Conservation (phyloP, 2,113 vertebrate species). For the Daubentonia madagascariensis region DNA sequence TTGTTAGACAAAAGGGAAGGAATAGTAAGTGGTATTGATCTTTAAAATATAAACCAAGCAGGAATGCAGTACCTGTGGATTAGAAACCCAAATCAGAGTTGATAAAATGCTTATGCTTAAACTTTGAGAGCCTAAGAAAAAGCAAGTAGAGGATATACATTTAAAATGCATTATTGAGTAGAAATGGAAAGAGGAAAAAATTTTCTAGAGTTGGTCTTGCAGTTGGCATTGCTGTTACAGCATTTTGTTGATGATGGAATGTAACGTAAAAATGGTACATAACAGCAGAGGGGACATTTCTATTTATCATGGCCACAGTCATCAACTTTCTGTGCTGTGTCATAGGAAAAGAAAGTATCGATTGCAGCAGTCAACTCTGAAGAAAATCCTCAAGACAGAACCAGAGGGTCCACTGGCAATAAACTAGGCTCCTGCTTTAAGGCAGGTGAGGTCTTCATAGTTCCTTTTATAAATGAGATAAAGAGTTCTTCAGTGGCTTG, state of each 20-base stretch:
- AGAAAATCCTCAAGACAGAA: conserved; percentile 9
- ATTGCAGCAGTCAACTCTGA: not conserved
- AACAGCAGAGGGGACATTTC: not conserved
- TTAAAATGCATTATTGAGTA: not conserved
- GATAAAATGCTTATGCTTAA: conserved; percentile 42
- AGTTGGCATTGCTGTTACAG: not conserved
- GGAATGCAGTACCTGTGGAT: conserved; percentile 23
- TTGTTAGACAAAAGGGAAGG: conserved; percentile 2
- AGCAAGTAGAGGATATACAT: not conserved
- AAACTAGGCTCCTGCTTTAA: not conserved
- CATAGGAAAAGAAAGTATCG: not conserved
- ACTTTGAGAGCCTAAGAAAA: conserved; percentile 10
- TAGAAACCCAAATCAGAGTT: conserved; percentile 27
- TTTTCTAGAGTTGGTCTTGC: not conserved
- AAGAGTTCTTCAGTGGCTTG: not conserved
- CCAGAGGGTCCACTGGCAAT: not conserved
- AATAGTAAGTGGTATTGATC: conserved; percentile 30
- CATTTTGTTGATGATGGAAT: not conserved
- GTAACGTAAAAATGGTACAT: conserved; percentile 25
- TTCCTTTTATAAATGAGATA: not conserved
- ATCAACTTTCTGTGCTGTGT: conserved; percentile 19
- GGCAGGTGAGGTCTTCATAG: not conserved
- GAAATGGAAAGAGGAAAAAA: conserved; percentile 23
- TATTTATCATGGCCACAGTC: not conserved
- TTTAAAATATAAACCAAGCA: conserved; percentile 51